Conservation (phyloP, 1,140 invertebrate species). For the Drosophila sucinea region DNA sequence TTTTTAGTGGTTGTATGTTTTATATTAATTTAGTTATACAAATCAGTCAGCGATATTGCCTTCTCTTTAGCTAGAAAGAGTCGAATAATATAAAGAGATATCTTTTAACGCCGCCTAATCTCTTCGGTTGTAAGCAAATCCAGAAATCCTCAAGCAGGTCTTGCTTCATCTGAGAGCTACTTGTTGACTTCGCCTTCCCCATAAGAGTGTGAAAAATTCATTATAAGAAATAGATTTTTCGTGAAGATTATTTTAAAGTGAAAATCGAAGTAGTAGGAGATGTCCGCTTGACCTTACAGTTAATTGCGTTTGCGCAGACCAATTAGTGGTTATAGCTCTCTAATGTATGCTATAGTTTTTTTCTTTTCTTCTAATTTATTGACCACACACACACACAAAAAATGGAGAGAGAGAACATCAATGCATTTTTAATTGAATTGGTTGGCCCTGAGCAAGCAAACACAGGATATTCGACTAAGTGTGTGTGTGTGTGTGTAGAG, state of each 20-base stretch:
- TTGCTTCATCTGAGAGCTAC: no score
- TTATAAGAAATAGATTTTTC: not conserved
- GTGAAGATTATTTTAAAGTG: not conserved
- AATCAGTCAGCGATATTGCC: no score
- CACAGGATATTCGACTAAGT: conserved; percentile 53
- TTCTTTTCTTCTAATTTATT: conserved; percentile 10
- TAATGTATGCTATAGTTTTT: conserved; percentile 22
- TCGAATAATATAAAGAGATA: no score
- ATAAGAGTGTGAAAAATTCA: not conserved
- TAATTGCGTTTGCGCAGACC: conserved; percentile 41
- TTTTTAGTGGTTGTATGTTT: no score
- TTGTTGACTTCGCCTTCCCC: no score
- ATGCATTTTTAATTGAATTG: conserved; percentile 60
- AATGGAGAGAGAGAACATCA: conserved; percentile 24
- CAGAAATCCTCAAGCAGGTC: no score
- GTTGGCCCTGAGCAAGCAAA: conserved; percentile 21
- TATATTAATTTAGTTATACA: no score
- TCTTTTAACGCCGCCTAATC: no score
- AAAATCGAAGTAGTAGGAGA: not conserved
- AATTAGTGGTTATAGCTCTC: conserved; percentile 39
- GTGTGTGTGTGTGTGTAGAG: not conserved
- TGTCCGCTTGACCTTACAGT: conserved; percentile 4
- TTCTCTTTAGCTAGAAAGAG: no score
- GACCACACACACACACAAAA: not conserved
- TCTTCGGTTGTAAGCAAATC: no score